Percentiles rank a stretch among this genome's conserved stretches.
Conservation (phyloP, 2,113 vertebrate genomes). For the Aspidoscelis tigris region DNA sequence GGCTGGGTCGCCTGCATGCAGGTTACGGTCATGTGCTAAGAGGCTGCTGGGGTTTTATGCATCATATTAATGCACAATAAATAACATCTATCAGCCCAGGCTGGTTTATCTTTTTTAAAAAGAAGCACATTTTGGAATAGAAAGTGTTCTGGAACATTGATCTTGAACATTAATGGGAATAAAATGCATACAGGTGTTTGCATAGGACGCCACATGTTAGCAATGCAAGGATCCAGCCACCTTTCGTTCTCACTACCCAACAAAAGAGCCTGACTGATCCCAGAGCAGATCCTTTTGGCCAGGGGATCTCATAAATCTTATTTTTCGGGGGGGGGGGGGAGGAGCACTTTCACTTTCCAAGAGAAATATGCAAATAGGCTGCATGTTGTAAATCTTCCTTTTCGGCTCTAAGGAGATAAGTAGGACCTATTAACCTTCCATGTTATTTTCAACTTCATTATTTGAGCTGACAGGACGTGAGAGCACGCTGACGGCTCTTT, state of each 20-base stretch:
- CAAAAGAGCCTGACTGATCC: slow-evolving; percentile 45
- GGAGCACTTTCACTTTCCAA: slow-evolving; percentile 67
- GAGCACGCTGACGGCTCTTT: slow-evolving; percentile 83
- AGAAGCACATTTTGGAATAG: not conserved
- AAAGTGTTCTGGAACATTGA: not conserved
- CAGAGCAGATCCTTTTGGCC: slow-evolving; percentile 47
- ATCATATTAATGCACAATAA: not conserved
- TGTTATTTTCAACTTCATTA: slow-evolving; percentile 98
- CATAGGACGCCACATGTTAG: too few relatives aligned
- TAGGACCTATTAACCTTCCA: slow-evolving; percentile 95
- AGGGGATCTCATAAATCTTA: slow-evolving; percentile 62
- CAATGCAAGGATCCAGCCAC: not conserved
- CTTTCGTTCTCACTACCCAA: not conserved
- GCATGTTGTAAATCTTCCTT: slow-evolving; percentile 74
- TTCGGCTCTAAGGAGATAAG: slow-evolving; percentile 80
- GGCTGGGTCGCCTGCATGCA: too few relatives aligned
- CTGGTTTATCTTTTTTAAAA: too few relatives aligned
- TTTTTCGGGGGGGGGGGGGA: slow-evolving; percentile 30
- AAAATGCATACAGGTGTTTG: too few relatives aligned
- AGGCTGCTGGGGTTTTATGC: not conserved
- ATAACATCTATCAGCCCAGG: not conserved
- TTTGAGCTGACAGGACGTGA: slow-evolving; percentile 91
- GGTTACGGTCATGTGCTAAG: not conserved
- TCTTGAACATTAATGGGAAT: too few relatives aligned
- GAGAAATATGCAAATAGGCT: slow-evolving; percentile 75